A percentile compares a stretch with the other conserved stretches of the same genome.
phyloP scores from a whole-genome alignment of 2,888 invertebrate species.

The Nasonovia ribisnigri region DNA sequence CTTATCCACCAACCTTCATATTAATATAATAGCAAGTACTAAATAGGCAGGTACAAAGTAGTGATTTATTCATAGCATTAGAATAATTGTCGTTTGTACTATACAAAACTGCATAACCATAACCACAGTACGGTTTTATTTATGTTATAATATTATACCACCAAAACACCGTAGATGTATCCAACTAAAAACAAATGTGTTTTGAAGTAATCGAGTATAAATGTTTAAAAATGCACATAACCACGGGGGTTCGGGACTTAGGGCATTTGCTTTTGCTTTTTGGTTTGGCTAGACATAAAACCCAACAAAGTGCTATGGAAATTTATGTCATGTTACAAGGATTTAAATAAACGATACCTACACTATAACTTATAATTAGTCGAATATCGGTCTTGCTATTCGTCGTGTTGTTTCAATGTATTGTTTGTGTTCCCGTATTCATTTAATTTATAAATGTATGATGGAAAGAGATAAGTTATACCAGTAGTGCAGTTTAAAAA shows the following conservation, averaged over 20 bases:
- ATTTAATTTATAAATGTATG: neutral
- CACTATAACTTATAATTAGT: neutral
- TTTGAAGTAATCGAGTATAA: neutral
- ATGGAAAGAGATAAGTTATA: neutral
- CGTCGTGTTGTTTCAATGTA: neutral
- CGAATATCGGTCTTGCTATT: neutral
- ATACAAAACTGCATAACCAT: neutral
- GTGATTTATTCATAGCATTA: neutral
- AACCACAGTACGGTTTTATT: neutral
- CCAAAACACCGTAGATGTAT: neutral
- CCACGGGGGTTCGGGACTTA: neutral
- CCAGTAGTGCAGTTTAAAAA: neutral
- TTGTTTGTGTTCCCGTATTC: neutral
- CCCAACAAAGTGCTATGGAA: neutral
- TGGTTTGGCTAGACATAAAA: neutral
- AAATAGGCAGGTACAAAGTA: neutral
- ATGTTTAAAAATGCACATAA: neutral
- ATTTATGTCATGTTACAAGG: neutral
- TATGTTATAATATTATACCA: neutral
- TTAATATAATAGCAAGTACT: neutral
- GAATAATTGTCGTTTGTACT: neutral
- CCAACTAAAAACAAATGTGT: neutral
- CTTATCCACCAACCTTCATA: neutral
- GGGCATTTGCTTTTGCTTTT: neutral
- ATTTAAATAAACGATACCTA: neutral